Conservation (phyloP, 2,113 vertebrate species). For the Poeciliopsis occidentalis region DNA sequence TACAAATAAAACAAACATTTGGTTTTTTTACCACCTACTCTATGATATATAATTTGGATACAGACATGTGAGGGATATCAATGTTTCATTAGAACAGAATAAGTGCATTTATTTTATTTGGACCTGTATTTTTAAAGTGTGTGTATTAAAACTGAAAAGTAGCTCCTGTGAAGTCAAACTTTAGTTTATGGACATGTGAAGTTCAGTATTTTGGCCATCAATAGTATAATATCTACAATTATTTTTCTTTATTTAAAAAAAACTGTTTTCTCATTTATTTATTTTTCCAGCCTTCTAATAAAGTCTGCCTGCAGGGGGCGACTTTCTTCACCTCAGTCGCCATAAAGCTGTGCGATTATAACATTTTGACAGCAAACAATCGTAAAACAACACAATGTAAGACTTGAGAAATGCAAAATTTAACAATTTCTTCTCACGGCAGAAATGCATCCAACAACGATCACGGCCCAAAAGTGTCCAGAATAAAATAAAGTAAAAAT, state of each 20-base stretch:
- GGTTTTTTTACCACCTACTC: neutral
- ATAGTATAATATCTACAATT: neutral
- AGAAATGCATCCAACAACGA: no score
- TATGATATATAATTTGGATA: neutral
- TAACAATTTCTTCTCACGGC: no score
- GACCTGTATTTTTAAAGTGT: constrained; percentile 7
- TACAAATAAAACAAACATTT: neutral
- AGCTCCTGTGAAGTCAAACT: neutral
- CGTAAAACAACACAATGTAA: no score
- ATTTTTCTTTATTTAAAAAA: neutral
- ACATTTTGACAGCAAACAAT: no score
- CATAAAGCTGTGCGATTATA: no score
- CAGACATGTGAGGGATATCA: neutral
- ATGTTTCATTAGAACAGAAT: constrained; percentile 8
- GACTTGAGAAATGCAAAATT: no score
- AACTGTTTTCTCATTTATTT: no score
- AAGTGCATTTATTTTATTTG: neutral
- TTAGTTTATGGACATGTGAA: neutral
- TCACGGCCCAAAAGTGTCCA: no score
- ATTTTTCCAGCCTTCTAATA: no score
- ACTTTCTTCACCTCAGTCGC: neutral
- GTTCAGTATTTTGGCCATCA: neutral
- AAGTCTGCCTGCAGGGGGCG: neutral
- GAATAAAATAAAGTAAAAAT: no score
- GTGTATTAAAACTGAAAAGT: neutral